Base-by-base conservation (phyloP, 1,140 invertebrate genomes). In the Nylanderia fulva region DNA sequence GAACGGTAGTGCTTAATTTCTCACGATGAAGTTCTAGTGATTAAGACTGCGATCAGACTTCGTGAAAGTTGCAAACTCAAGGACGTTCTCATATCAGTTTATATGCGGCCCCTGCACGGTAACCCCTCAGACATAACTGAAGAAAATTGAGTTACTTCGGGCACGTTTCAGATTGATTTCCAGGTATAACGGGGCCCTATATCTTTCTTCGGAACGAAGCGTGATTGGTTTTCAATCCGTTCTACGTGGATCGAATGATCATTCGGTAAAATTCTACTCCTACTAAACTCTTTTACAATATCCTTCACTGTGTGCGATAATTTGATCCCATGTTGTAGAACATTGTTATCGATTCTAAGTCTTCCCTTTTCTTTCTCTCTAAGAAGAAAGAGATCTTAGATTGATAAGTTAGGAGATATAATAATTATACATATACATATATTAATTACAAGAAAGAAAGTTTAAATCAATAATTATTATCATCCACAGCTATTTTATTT, bases 171-270 rank as follows among this genome's bases (percentile, higher is more conserved):
- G 90, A 93, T 93, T 92, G 91, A 93, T 93, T 91, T 92, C 86
- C 86, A 86, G 36, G 83, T 85, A 48, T 48, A 75, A 89, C 84
- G 74, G 75, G 76, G 72, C 80, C 72, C 71, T 84, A 86, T 88
- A 88, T 86, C 85, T 91, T 91, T 85, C 85, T 84, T 77, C 90
- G 75, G 86, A 86, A 76, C 86, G 72, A 83, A 84, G 76, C 87
- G 86, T 92, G 92, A 93, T 93, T 93, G 93, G 90, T 91, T 93
- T 92, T 92, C 92, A 90, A 93, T 93, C 90, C 86, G 80, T 85
- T 84, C 87, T 91, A 93, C 92, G 92, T 92, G 92, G 82, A 93
- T 93, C 88, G 92, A 93, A 93, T 93, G 90, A 91, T 91, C 80
- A 85, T 85, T 58, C 74, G 24, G 7, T 56, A 24, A 27, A 33